Base-by-base conservation (phyloP, 2,888 invertebrate species). In the Caenorhabditis drosophilae region DNA sequence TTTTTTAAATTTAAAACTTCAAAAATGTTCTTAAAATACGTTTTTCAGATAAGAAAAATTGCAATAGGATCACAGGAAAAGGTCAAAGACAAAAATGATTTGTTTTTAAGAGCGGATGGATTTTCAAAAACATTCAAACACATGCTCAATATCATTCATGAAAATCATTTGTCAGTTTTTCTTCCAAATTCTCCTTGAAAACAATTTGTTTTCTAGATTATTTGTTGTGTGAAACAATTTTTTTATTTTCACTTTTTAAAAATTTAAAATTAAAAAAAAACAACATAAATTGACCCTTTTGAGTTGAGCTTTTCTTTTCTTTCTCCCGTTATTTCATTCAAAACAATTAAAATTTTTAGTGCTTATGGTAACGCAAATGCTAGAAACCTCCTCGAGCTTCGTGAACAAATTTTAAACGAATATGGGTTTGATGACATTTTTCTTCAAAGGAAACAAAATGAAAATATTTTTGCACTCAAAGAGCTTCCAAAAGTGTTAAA, bases 341-440 rank as follows among this genome's bases (percentile, higher is more conserved):
- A 45, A 45, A 16, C 25, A 34, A 18, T 23, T 6, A 11, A 20
- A 2, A n/a, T 4, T 50, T 78, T 41, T 47, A 83, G 89, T 85
- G 90, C 91, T 56, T 89, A 88, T 84, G 91, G 92, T 61, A 90
- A 90, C 63, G 88, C 96, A 78, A 93, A 93, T 66, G 91, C 95
- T 69, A 87, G 96, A 82, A 90, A 91, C 83, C 87, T 97, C 70
- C 87, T 97, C 77, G 93, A 95, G 84, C 90, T 93, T 77, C 91
- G 93, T 80, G 93, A 94, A 86, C 92, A 92, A 82, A 91, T 90
- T 82, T 88, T 96, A 84, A 89, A 91, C 79, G 91, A 92, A 82
- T 92, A 91, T 84, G 91, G 92, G 68, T 96, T 97, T 84, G 90
- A 90, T 77, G 96, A 97, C 86, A 90, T 94, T 9, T 89, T 89